Evolutionary conservation across 1,140 invertebrate genomes (phyloP).

Genomic region (Oscheius sp.): DNA sequence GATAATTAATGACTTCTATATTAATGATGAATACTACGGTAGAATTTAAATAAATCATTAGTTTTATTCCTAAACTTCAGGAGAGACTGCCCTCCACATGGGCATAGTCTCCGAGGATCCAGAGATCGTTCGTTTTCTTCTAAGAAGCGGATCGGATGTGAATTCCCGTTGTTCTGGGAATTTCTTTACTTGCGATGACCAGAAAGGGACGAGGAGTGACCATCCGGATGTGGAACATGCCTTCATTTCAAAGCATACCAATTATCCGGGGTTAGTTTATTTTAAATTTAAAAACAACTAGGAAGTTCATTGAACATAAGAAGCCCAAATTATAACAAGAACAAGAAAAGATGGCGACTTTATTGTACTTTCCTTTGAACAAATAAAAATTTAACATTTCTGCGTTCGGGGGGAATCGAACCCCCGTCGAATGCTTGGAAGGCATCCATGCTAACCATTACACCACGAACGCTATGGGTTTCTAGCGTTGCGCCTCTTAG

Average conservation of each 20-base stretch:
- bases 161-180: slow-evolving; percentile 85
- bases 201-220: slow-evolving; percentile 82
- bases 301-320: background rate
- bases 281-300: slow-evolving; percentile 12
- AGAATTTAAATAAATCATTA: slow-evolving; percentile 43
- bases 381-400: no score
- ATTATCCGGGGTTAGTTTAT: slow-evolving; percentile 78
- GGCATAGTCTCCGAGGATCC: slow-evolving; percentile 97
- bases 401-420: slow-evolving; percentile 61
- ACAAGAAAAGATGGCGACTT: no score
- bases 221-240: slow-evolving; percentile 85
- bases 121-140: slow-evolving; percentile 89
- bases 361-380: no score
- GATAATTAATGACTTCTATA: slow-evolving; percentile 91
- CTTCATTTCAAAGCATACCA: slow-evolving; percentile 76
- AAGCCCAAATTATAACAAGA: no score
- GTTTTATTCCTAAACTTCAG: slow-evolving; percentile 35
- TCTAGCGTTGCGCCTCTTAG: no score
- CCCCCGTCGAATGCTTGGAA: slow-evolving; percentile 64
- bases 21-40: slow-evolving; percentile 95
- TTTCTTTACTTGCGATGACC: slow-evolving; percentile 95
- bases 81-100: slow-evolving; percentile 73
- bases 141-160: slow-evolving; percentile 83
- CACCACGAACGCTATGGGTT: slow-evolving; percentile 61
- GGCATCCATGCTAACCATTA: slow-evolving; percentile 64